Conservation (phyloP, 2,888 invertebrate genomes). For the Oxyteleia sp. region DNA sequence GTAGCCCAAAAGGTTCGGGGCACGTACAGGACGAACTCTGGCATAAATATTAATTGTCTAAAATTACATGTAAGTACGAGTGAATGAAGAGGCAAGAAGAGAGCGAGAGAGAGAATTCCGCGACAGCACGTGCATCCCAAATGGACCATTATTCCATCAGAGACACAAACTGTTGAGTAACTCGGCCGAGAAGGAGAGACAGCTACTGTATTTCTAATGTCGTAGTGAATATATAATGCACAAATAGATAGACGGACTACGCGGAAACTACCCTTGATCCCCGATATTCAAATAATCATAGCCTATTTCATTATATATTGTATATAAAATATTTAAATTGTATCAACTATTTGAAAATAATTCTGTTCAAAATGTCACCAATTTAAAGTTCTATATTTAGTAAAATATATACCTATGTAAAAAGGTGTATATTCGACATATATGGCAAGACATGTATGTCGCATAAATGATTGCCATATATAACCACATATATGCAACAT, state of each 20-base stretch:
- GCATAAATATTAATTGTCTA: conserved; percentile 86
- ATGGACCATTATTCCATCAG: conserved; percentile 87
- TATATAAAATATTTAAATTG: neutral
- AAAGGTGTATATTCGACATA: too few species aligned
- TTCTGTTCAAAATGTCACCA: too few species aligned
- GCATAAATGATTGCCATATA: too few species aligned
- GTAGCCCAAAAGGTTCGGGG: conserved; percentile 53
- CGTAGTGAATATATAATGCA: conserved; percentile 68
- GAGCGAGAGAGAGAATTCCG: conserved; percentile 64
- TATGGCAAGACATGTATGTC: too few species aligned
- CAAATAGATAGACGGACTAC: conserved; percentile 60
- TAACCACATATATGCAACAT: too few species aligned
- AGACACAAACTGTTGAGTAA: conserved; percentile 85
- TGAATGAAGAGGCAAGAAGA: conserved; percentile 73
- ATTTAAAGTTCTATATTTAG: too few species aligned
- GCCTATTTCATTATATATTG: conserved; percentile 11
- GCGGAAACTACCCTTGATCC: conserved; percentile 45
- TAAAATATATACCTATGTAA: too few species aligned
- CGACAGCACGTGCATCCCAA: conserved; percentile 86
- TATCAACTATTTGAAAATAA: neutral
- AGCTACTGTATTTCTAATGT: conserved; percentile 73
- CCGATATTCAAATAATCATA: conserved; percentile 49
- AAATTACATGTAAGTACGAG: conserved; percentile 86
- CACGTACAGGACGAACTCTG: conserved; percentile 75
- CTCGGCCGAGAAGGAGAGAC: conserved; percentile 81